These are phyloP conservation scores for Valencia hispanica DNA, from an alignment of 2,797 vertebrate species.

Conservation along the genomic window DNA sequence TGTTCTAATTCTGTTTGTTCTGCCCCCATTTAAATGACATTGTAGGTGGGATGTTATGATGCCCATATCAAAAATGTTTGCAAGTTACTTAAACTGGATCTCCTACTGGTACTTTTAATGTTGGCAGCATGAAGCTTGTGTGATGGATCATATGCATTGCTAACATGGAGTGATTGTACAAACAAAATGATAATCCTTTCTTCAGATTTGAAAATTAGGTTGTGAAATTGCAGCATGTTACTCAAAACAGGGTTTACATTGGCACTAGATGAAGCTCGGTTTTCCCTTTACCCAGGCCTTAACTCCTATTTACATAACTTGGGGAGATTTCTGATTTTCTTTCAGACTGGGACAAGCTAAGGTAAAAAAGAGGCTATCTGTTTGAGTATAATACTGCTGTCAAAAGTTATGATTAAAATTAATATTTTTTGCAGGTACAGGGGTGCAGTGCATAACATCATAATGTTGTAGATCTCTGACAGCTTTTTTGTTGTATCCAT, in stretches of 20 bases:
- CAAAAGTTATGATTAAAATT: background rate
- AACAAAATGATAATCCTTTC: background rate
- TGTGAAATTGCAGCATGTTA: background rate
- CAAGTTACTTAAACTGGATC: background rate
- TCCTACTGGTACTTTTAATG: background rate
- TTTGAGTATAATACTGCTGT: background rate
- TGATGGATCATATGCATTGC: background rate
- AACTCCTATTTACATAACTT: background rate
- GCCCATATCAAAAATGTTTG: background rate
- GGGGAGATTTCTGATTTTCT: background rate
- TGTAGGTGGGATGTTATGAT: background rate
- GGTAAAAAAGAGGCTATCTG: background rate
- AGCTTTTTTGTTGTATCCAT: background rate
- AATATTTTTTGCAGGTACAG: conserved; percentile 25
- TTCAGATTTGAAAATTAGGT: background rate
- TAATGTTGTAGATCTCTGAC: background rate
- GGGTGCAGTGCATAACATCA: conserved; percentile 35
- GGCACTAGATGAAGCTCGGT: background rate
- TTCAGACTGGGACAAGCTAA: background rate
- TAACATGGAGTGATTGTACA: background rate
- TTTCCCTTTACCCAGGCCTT: background rate
- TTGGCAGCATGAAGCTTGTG: background rate
- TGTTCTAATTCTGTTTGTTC: background rate
- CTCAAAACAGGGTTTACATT: background rate
- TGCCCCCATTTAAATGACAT: background rate